Percentiles rank a stretch among this genome's conserved stretches.
Conservation (phyloP, 2,113 vertebrate species). For the Bubalus kerabau region DNA sequence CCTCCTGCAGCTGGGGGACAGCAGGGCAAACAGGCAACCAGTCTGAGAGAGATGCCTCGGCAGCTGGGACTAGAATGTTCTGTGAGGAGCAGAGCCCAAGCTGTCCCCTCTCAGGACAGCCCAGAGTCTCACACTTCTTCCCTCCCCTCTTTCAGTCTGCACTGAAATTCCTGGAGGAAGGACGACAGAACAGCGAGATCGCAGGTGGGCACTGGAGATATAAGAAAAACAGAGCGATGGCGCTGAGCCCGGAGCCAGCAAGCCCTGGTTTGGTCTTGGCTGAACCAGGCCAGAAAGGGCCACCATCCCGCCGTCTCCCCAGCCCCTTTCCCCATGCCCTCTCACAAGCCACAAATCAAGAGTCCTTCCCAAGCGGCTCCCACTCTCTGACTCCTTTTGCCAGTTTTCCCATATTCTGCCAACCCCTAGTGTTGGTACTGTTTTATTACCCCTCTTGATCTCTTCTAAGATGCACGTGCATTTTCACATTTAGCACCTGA, state of each 20-base stretch:
- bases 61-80: background rate
- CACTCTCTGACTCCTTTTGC: background rate
- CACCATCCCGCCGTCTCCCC: background rate
- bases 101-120: background rate
- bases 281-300: background rate
- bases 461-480: background rate
- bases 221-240: rapidly evolving
- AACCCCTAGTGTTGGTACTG: background rate
- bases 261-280: background rate
- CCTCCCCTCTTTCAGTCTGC: background rate
- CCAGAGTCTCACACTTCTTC: background rate
- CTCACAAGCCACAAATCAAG: background rate
- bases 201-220: no score
- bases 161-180: background rate
- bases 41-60: background rate
- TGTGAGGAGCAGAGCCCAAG: background rate
- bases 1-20: background rate
- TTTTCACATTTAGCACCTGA: background rate
- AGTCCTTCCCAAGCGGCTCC: background rate
- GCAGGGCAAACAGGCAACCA: background rate
- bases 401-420: background rate
- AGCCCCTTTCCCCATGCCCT: background rate
- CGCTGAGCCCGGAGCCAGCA: background rate
- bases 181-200: background rate
- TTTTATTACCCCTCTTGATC: background rate